Base-by-base conservation (phyloP, 2,113 vertebrate species). In the Vireo altiloquus region DNA sequence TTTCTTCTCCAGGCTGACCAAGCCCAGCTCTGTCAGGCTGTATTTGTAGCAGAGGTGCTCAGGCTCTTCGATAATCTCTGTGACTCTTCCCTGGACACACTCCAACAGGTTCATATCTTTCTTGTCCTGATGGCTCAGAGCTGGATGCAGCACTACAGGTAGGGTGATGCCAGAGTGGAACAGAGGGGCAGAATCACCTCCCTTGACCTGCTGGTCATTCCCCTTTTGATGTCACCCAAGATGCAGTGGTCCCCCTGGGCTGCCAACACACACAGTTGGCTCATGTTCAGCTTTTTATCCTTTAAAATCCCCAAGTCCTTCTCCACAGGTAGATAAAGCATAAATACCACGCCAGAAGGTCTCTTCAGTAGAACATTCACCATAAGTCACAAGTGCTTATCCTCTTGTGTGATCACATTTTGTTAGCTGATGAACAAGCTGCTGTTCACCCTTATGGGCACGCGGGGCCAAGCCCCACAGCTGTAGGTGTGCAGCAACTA, bases 381-480 rank as follows among this genome's bases (percentile, higher is more conserved):
- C 4, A 1, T 69, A 56, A 37, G 6, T 54, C 19, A 59, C 35
- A 78, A 5, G 10, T 59, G 25, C 13, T 89, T 61, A n/a, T 39
- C 15, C 33, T 78, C 17, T 37, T 25, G 49, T 25, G 49, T 35
- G n/a, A 37, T 6, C 27, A 35, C 20, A 27, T 66, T 50, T 54
- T 74, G 6, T 27, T 78, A n/a, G 7, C 13, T 84, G 74, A 59
- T 72, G 46, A 80, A 35, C 23, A 33, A 77, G 47, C 8, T 74
- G 24, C 28, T 65, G 0, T 24, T 89, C 1, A 0, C 5, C 27
- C 50, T 52, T 70, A 49, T 23, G 37, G 11, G 5, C 15, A 42
- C 0, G 0, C 8, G 39, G 6, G 24, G 18, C 88, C 42, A 71
- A 50, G 33, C 1, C 4, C 9, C 70, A 50, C 70, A 79, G 33